phyloP scores from a whole-genome alignment of 2,113 vertebrate species.

The Hyla sarda region DNA sequence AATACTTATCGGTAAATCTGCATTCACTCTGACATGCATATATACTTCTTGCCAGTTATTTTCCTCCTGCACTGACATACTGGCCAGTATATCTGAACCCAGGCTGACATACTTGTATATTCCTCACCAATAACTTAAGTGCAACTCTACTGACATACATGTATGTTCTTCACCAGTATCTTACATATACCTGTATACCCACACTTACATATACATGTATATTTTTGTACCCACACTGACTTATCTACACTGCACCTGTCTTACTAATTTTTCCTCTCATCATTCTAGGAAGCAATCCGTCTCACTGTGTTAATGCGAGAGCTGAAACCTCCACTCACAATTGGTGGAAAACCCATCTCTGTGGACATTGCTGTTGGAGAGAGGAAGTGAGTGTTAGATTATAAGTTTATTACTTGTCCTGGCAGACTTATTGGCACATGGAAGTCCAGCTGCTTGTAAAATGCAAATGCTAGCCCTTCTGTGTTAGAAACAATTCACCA shows the following conservation, averaged over 20 bases:
- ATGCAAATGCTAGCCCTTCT: background rate
- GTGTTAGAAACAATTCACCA: too few relatives aligned
- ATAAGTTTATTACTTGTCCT: background rate
- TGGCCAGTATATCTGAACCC: too few relatives aligned
- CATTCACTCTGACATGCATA: too few relatives aligned
- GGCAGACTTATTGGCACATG: background rate
- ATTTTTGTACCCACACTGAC: too few relatives aligned
- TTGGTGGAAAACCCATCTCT: slow-evolving; percentile 90
- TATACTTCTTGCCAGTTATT: too few relatives aligned
- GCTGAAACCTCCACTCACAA: slow-evolving; percentile 85
- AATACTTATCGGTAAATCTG: too few relatives aligned
- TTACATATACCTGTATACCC: too few relatives aligned
- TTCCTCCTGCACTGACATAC: too few relatives aligned
- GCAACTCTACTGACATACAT: background rate
- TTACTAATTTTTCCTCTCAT: slow-evolving; percentile 25
- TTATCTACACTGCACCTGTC: background rate
- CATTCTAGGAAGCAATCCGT: slow-evolving; percentile 87
- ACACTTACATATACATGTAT: too few relatives aligned
- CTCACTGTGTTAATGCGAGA: slow-evolving; percentile 92
- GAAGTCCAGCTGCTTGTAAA: too few relatives aligned
- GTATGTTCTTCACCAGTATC: background rate
- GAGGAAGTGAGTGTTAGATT: slow-evolving; percentile 67
- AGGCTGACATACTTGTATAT: too few relatives aligned
- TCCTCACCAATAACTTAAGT: too few relatives aligned
- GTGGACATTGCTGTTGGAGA: slow-evolving; percentile 89